Evolutionary conservation across 2,888 invertebrate species (phyloP).

Genomic region (Drosophila setosimentum): DNA sequence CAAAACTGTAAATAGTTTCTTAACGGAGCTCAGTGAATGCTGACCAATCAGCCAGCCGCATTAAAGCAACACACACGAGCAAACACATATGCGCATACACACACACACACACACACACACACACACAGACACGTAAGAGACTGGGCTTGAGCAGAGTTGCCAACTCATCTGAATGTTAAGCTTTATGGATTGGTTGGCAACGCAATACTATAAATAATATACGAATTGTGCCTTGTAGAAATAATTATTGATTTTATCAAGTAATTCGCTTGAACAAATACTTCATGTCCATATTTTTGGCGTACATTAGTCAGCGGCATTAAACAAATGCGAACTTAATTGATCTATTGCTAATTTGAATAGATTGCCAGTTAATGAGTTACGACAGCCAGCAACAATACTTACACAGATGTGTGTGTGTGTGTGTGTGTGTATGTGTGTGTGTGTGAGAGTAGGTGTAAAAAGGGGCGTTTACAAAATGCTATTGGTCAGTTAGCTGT

Average conservation of each 20-base stretch:
- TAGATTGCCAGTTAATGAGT: conserved; percentile 69
- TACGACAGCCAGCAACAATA: conserved; percentile 51
- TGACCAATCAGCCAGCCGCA: conserved; percentile 64
- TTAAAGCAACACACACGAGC: conserved; percentile 22
- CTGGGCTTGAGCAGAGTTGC: conserved; percentile 64
- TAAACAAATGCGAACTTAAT: conserved; percentile 45
- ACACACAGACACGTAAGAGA: conserved; percentile 11
- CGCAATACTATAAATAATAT: conserved; percentile 6
- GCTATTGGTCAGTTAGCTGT: conserved; percentile 60
- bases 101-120: conserved; percentile 10
- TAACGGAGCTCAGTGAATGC: conserved; percentile 62
- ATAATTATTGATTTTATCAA: conserved; percentile 45
- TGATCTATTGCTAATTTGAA: conserved; percentile 74
- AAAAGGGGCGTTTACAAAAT: conserved; percentile 61
- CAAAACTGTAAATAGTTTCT: conserved; percentile 67
- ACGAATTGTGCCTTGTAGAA: conserved; percentile 23
- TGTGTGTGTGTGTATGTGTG: conserved; percentile 10
- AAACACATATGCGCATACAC: background rate
- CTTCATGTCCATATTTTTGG: conserved; percentile 14
- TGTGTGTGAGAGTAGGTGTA: conserved; percentile 30
- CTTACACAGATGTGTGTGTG: background rate
- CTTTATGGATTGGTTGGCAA: conserved; percentile 19
- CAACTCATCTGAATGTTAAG: conserved; percentile 43
- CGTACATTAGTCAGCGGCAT: conserved; percentile 39
- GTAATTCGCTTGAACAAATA: conserved; percentile 16